Base-by-base conservation (phyloP, 1,140 invertebrate genomes). In the Harpegnathos saltator region DNA sequence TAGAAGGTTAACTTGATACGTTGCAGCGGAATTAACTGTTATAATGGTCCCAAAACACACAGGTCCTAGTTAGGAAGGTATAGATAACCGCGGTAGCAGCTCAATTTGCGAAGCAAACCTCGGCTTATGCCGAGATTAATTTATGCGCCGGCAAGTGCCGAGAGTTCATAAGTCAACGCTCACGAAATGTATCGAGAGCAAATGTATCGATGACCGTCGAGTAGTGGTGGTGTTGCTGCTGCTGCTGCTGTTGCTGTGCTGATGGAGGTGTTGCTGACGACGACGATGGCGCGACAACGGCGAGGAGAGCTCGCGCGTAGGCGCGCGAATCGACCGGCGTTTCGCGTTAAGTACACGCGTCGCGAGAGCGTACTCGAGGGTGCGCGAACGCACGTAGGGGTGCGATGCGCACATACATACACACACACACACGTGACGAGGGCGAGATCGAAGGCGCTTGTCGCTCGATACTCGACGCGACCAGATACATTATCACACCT, bases 21-120 rank as follows among this genome's bases (percentile, higher is more conserved):
- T 69, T 71, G 65, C 58, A 80, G 75, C 33, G 33, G 75, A 80
- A 80, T 80, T 80, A 80, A 80, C 65, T 71, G 75, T 80, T 80
- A 71, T 71, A 80, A 80, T 59, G 52, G 66, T 22, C 33, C 63
- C 33, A 52, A 80, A 80, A 80, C n/a, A n/a, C n/a, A n/a, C 75
- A 80, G 75, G 52, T 69, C 65, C 22, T 71, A 80, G 75, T 80
- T 71, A 71, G 33, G 52, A 80, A 69, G n/a, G 75, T 80, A 69
- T 26, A 11, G 66, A 80, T 80, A 71, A 80, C 17, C 75, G 33
- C 75, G 52, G 52, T 14, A 48, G 63, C 22, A 9, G 56, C 73
- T 38, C 24, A 80, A 65, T 80, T 80, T 80, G 75, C 75, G 65
- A n/a, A 38, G 75, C 33, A 80, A 80, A 71, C 65, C 52, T 19